phyloP scores from a whole-genome alignment of 2,888 invertebrate species.

The Chorisops tibialis region DNA sequence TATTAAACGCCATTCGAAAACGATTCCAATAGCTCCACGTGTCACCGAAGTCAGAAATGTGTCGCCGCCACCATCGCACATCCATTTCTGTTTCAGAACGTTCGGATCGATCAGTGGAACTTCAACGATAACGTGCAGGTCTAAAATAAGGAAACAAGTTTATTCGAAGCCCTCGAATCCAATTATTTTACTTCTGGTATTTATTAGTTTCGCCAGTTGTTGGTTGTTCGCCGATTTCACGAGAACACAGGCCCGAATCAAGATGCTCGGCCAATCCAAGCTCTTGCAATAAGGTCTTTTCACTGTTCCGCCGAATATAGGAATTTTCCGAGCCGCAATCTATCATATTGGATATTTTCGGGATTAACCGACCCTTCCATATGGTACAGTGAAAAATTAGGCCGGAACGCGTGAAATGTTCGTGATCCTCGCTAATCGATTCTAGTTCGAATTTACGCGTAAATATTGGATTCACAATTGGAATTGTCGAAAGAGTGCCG shows the following conservation, averaged over 20 bases:
- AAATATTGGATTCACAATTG: slow-evolving; percentile 1
- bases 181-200: no score
- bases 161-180: no score
- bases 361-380: not conserved
- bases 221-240: not conserved
- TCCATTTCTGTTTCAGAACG: not conserved
- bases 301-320: not conserved
- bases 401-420: not conserved
- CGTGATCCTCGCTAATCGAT: not conserved
- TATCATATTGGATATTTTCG: not conserved
- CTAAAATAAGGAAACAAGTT: no score
- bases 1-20: not conserved
- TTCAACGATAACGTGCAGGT: not conserved
- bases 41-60: not conserved
- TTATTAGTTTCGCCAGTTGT: not conserved
- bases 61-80: slow-evolving; percentile 3
- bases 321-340: not conserved
- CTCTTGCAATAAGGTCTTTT: not conserved
- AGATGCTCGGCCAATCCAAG: not conserved
- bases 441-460: not conserved
- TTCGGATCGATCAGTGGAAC: not conserved
- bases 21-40: slow-evolving; percentile 5
- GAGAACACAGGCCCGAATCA: not conserved
- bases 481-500: not conserved
- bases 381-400: not conserved